Base-by-base conservation (phyloP, 2,888 invertebrate species). In the Anorthoa munda region DNA sequence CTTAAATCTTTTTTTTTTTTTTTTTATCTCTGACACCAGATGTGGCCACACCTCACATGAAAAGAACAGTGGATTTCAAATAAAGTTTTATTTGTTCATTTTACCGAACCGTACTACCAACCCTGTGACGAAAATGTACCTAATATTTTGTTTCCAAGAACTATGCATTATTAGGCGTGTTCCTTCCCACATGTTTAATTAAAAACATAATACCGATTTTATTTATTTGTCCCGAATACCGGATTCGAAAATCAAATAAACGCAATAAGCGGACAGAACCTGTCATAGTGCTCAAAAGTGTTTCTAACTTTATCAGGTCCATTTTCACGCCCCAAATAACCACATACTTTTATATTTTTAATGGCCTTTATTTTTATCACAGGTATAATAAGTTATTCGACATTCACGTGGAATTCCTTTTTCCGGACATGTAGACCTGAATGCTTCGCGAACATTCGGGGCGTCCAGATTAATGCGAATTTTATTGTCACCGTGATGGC, bases 401-500 rank as follows among this genome's bases (percentile, higher is more conserved):
- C 63, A 50, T 75, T 66, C 9, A 51, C 66, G 31, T 70, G 59
- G 45, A 58, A 39, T 39, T 39, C 39, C n/a, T 71, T 81, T 76
- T 76, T 77, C 76, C 66, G 69, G 73, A 68, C 63, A 74, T 67
- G 66, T 76, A 63, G 74, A 64, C 72, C 75, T 71, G 65, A 75
- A 78, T 69, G 68, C 59, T 55, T 67, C 15, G 21, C 51, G 56
- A 61, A 31, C 59, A 73, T 80, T 73, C 60, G 46, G 60, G 61
- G 59, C 53, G 59, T 72, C 66, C 72, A 77, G 23, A 77, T 72
- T 79, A 75, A 75, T 81, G 58, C 26, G 39, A 55, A 66, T 77
- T 85, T 84, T 75, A 75, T 72, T 73, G 66, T 77, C 72, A 60
- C 59, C 64, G 18, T 77, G 51, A 80, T 70, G 75, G 48, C 26